phyloP scores from a whole-genome alignment of 1,140 invertebrate species.

The Dolichoris vasculosae region DNA sequence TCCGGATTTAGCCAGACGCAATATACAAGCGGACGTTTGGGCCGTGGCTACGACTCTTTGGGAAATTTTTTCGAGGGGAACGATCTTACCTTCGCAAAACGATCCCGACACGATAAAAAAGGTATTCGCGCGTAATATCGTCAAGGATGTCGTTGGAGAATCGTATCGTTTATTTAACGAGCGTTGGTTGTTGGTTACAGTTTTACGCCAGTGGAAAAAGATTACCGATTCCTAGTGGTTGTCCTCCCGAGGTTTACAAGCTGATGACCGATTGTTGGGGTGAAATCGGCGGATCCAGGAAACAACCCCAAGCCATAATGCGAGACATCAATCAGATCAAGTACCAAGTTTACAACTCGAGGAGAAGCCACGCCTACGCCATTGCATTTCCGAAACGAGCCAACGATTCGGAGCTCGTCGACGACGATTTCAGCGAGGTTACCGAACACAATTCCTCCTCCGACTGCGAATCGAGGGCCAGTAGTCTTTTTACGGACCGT shows the following conservation, averaged over 20 bases:
- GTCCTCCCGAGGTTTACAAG: constrained; percentile 87
- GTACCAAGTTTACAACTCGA: constrained; percentile 81
- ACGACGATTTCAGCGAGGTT: constrained; percentile 57
- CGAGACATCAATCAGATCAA: constrained; percentile 88
- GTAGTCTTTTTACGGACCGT: constrained; percentile 62
- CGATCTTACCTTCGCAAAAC: constrained; percentile 63
- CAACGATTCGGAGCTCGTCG: constrained; percentile 55
- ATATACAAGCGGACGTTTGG: constrained; percentile 86
- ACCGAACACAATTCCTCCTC: constrained; percentile 57
- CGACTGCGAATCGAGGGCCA: constrained; percentile 62
- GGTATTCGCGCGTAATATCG: constrained; percentile 59
- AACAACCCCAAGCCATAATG: constrained; percentile 87
- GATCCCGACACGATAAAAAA: constrained; percentile 66
- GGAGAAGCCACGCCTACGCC: constrained; percentile 77
- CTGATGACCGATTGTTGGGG: constrained; percentile 94
- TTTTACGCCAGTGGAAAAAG: constrained; percentile 83
- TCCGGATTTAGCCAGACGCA: constrained; percentile 79
- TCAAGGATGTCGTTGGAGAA: background rate
- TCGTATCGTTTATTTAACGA: background rate
- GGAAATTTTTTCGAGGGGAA: constrained; percentile 90
- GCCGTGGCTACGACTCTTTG: constrained; percentile 91
- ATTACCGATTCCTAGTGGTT: constrained; percentile 83
- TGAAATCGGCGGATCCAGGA: constrained; percentile 80
- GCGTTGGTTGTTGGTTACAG: constrained; percentile 63
- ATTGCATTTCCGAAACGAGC: constrained; percentile 72